Conservation (phyloP, 2,888 invertebrate species). For the Monoplex corrugatus region DNA sequence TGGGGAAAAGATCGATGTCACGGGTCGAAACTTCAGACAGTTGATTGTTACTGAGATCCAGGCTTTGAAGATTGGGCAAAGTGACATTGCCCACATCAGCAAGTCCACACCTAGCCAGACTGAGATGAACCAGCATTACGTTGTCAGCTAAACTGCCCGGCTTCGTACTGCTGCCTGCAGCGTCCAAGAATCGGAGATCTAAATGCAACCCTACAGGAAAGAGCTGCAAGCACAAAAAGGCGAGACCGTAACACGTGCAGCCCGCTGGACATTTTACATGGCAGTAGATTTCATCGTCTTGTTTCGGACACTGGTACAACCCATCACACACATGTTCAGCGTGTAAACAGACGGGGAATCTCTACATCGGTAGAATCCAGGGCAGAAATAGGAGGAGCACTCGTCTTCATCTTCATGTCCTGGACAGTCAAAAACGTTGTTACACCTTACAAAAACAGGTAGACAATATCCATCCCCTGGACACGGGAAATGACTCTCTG, state of each 20-base stretch:
- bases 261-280: background rate
- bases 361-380: background rate
- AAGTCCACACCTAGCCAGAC: background rate
- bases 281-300: background rate
- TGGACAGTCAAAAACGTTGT: background rate
- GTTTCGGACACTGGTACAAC: background rate
- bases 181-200: background rate
- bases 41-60: background rate
- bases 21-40: background rate
- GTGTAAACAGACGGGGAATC: background rate
- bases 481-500: conserved; percentile 1
- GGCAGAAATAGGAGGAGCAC: background rate
- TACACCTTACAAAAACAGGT: background rate
- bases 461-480: background rate
- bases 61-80: background rate
- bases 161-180: background rate
- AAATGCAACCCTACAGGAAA: background rate
- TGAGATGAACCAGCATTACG: background rate
- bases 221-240: background rate
- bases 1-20: too few species aligned
- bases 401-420: background rate
- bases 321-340: background rate
- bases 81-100: background rate
- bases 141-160: background rate
- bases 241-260: background rate